Evolutionary conservation across 2,888 invertebrate species (phyloP).

Genomic region (Dicranocentrus wangi): DNA sequence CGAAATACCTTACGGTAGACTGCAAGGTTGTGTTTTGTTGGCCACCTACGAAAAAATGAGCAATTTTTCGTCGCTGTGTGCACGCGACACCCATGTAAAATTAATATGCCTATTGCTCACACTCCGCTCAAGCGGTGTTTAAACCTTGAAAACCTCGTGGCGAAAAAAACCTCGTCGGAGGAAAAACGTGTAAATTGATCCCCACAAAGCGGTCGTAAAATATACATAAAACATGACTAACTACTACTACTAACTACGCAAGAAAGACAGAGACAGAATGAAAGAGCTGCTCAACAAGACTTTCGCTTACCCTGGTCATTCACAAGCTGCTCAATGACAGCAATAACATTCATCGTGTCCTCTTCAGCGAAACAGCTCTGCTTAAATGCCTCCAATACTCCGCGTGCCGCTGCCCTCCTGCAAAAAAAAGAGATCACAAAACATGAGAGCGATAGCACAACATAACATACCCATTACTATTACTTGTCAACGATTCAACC

Average conservation of each 20-base stretch:
- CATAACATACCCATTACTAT: not conserved
- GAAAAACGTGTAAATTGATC: constrained; percentile 22
- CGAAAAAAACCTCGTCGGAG: too few relatives aligned
- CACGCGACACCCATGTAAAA: constrained; percentile 2
- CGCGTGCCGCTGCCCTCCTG: constrained; percentile 71
- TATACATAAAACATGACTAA: constrained; percentile 29
- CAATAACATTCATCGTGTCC: constrained; percentile 69
- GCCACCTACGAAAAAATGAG: too few relatives aligned
- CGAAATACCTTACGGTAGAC: too few relatives aligned
- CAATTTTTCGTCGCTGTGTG: too few relatives aligned
- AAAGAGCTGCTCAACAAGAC: not conserved
- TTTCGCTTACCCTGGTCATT: constrained; percentile 71
- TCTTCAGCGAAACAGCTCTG: constrained; percentile 70
- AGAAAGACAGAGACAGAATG: not conserved
- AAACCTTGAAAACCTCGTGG: too few relatives aligned
- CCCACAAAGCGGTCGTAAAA: constrained; percentile 26
- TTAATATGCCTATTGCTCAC: not conserved
- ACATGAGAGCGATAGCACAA: not conserved
- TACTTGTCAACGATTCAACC: not conserved
- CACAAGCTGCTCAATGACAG: constrained; percentile 71
- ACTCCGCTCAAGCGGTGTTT: too few relatives aligned
- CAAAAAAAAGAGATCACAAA: constrained; percentile 31
- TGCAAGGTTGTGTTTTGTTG: too few relatives aligned
- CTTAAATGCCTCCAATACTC: constrained; percentile 70
- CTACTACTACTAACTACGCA: constrained; percentile 4